phyloP scores from a whole-genome alignment of 2,888 invertebrate genomes.

The Acronicta psi region DNA sequence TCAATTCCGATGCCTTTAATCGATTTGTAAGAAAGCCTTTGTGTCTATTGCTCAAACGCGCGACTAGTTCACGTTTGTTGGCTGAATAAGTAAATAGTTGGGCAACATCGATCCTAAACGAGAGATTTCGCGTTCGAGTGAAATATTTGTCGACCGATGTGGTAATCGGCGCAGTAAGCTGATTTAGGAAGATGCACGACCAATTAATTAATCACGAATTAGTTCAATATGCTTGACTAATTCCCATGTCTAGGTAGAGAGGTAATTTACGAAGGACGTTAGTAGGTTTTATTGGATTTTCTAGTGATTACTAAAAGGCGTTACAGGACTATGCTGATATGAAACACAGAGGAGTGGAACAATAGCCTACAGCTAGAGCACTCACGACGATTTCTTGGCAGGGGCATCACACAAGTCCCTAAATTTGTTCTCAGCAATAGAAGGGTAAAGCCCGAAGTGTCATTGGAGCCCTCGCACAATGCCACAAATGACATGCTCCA shows the following conservation, averaged over 20 bases:
- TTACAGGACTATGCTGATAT: too few species aligned
- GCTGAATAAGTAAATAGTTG: conserved; percentile 69
- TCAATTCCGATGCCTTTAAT: conserved; percentile 14
- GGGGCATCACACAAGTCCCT: too few species aligned
- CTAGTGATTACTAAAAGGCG: too few species aligned
- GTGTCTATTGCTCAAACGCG: conserved; percentile 40
- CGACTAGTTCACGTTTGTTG: conserved; percentile 55
- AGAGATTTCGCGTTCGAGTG: conserved; percentile 61
- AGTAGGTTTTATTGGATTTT: not conserved
- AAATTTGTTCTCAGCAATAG: too few species aligned
- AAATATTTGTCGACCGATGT: conserved; percentile 66
- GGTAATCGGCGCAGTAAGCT: conserved; percentile 44
- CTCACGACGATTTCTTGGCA: too few species aligned
- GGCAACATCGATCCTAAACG: conserved; percentile 58
- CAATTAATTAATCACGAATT: conserved; percentile 37
- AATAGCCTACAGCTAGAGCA: too few species aligned
- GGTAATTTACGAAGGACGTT: not conserved
- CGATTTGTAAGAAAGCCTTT: conserved; percentile 41
- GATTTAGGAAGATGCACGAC: conserved; percentile 45
- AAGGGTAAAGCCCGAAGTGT: too few species aligned
- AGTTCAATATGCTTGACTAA: conserved; percentile 11
- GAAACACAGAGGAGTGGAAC: too few species aligned
- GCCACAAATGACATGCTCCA: too few species aligned
- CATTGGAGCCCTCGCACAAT: too few species aligned
- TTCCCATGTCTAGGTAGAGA: not conserved